Percentiles rank a stretch among this genome's conserved stretches.
These are phyloP conservation scores for Smutsia gigantea DNA, from an alignment of 2,797 vertebrate genomes.

Conservation along the genomic window DNA sequence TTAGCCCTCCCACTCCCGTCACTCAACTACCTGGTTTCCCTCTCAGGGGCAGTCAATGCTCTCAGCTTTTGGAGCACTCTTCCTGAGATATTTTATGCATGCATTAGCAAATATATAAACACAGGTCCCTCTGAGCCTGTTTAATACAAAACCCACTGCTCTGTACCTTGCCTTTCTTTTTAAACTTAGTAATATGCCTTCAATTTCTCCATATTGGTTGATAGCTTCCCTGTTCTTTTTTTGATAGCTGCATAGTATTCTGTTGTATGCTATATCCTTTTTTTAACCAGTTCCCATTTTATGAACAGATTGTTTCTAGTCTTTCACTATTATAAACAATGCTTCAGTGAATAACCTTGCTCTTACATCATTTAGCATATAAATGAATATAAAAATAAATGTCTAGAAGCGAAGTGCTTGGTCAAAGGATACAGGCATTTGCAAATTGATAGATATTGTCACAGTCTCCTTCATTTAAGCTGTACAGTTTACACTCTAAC, in stretches of 20 bases:
- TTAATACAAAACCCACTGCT: not conserved
- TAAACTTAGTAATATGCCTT: not conserved
- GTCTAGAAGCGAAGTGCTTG: slow-evolving; percentile 28
- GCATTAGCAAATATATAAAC: not conserved
- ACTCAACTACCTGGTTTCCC: not conserved
- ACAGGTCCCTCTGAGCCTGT: not conserved
- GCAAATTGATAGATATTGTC: not conserved
- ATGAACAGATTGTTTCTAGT: not conserved
- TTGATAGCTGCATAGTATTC: not conserved
- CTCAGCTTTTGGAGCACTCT: not conserved
- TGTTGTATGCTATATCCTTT: not conserved
- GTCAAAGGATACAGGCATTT: not conserved
- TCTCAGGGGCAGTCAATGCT: not conserved
- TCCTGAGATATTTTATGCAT: not conserved
- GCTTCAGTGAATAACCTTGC: slow-evolving; percentile 47
- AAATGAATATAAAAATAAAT: slow-evolving; percentile 18
- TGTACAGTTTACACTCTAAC: not conserved
- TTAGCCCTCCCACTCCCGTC: not conserved
- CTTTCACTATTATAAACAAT: slow-evolving; percentile 26
- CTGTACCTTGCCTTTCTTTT: not conserved
- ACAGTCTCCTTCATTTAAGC: slow-evolving; percentile 20
- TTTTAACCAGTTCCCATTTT: not conserved
- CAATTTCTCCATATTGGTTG: not conserved
- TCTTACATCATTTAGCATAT: slow-evolving; percentile 1
- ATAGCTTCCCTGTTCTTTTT: not conserved